These are phyloP conservation scores for Drosophila mercatorum DNA, from an alignment of 2,888 invertebrate species.

Conservation along the genomic window DNA sequence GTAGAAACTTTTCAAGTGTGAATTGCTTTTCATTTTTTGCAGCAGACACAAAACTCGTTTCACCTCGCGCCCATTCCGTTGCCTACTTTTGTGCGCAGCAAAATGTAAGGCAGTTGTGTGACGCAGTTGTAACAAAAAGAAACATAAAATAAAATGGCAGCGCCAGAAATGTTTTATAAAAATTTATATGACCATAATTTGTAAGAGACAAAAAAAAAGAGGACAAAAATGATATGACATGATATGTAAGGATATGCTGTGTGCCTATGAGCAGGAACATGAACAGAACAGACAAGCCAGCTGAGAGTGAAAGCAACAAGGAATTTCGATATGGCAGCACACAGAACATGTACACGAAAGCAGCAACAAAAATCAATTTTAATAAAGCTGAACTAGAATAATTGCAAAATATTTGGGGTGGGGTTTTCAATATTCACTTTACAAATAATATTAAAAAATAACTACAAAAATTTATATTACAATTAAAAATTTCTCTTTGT, in stretches of 20 bases:
- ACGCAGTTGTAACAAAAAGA: conserved; percentile 73
- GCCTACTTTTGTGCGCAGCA: conserved; percentile 66
- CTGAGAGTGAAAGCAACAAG: conserved; percentile 5
- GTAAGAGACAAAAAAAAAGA: conserved; percentile 58
- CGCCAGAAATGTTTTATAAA: conserved; percentile 79
- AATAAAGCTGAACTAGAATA: background rate
- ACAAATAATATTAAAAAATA: background rate
- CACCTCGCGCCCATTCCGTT: conserved; percentile 49
- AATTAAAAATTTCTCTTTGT: background rate
- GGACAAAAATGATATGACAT: conserved; percentile 21
- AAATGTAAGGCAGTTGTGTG: conserved; percentile 54
- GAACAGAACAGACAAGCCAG: background rate
- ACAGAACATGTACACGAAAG: background rate
- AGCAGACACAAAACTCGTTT: conserved; percentile 57
- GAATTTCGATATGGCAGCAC: conserved; percentile 3
- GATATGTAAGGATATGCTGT: background rate
- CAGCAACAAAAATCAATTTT: background rate
- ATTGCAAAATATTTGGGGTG: background rate
- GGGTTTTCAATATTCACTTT: background rate
- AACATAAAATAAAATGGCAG: conserved; percentile 78
- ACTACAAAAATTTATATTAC: background rate
- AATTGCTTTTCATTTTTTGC: conserved; percentile 78
- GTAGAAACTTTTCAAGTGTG: conserved; percentile 79
- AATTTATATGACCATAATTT: conserved; percentile 79
- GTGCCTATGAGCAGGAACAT: background rate